These are phyloP conservation scores for Stegophylla sp. DNA, from an alignment of 2,888 invertebrate species.

Conservation along the genomic window DNA sequence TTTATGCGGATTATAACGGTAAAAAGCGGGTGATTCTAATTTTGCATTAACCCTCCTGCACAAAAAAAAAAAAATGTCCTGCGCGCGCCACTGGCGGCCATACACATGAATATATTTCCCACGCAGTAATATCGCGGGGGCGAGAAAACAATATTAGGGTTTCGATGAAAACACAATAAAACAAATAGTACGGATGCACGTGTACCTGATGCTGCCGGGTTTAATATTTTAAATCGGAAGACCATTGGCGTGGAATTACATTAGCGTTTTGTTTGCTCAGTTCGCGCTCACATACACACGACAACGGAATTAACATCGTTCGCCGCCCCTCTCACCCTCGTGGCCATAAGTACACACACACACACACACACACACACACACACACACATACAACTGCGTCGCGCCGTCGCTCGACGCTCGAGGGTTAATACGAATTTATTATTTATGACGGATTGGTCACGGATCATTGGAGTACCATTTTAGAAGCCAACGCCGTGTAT, in stretches of 20 bases:
- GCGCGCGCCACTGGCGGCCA: too few relatives aligned
- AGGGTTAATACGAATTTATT: slow-evolving; percentile 17
- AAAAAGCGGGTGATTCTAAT: too few relatives aligned
- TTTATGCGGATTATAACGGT: too few relatives aligned
- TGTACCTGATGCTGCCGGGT: too few relatives aligned
- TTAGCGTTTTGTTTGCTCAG: slow-evolving; percentile 17
- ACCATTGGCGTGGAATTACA: slow-evolving; percentile 11
- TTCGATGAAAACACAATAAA: too few relatives aligned
- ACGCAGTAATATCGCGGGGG: too few relatives aligned
- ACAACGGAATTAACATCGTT: slow-evolving; percentile 7
- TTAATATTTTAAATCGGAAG: slow-evolving; percentile 10
- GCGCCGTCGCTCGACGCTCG: neutral
- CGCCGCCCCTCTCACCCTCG: neutral
- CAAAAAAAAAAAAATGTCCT: too few relatives aligned
- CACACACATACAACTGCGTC: neutral
- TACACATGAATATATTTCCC: too few relatives aligned
- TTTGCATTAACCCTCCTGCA: too few relatives aligned
- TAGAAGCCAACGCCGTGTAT: neutral
- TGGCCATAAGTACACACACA: too few relatives aligned
- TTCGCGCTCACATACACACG: neutral
- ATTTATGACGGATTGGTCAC: slow-evolving; percentile 5
- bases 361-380: neutral
- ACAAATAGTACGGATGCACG: too few relatives aligned
- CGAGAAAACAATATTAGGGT: too few relatives aligned
- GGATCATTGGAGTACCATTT: neutral